Percentiles rank a stretch among this genome's conserved stretches.
These are phyloP conservation scores for Drosophila biarmipes DNA, from an alignment of 1,140 invertebrate species.

Conservation along the genomic window DNA sequence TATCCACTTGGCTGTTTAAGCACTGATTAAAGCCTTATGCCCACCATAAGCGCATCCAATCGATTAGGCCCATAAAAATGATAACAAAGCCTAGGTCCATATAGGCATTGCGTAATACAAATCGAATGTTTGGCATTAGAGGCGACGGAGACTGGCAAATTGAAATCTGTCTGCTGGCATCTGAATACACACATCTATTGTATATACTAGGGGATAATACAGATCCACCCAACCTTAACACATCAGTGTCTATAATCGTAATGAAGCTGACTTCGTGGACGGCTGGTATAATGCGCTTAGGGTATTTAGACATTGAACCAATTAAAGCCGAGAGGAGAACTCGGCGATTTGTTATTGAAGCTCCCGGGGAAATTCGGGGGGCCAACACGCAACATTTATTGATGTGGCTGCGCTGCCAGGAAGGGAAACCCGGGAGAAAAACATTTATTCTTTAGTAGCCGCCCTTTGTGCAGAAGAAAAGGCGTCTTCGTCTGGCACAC, in stretches of 20 bases:
- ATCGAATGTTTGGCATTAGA: constrained; percentile 50
- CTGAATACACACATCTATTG: background rate
- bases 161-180: constrained; percentile 33
- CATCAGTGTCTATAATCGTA: constrained; percentile 74
- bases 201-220: background rate
- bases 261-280: constrained; percentile 53
- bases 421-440: constrained; percentile 16
- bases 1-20: background rate
- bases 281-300: constrained; percentile 54
- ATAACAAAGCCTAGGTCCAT: constrained; percentile 58
- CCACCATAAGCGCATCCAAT: constrained; percentile 54
- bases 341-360: constrained; percentile 46
- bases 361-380: background rate
- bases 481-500: constrained; percentile 47
- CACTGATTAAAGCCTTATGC: constrained; percentile 35
- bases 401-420: constrained; percentile 19
- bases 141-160: constrained; percentile 20
- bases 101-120: constrained; percentile 56
- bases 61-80: constrained; percentile 64
- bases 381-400: constrained; percentile 38
- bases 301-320: constrained; percentile 70
- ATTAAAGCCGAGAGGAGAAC: constrained; percentile 58
- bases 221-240: constrained; percentile 21
- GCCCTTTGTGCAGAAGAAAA: constrained; percentile 24
- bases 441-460: constrained; percentile 36